A percentile compares a stretch with the other conserved stretches of the same genome.
These are phyloP conservation scores for Actenoides hombroni DNA, from an alignment of 2,113 vertebrate species.

Conservation along the genomic window DNA sequence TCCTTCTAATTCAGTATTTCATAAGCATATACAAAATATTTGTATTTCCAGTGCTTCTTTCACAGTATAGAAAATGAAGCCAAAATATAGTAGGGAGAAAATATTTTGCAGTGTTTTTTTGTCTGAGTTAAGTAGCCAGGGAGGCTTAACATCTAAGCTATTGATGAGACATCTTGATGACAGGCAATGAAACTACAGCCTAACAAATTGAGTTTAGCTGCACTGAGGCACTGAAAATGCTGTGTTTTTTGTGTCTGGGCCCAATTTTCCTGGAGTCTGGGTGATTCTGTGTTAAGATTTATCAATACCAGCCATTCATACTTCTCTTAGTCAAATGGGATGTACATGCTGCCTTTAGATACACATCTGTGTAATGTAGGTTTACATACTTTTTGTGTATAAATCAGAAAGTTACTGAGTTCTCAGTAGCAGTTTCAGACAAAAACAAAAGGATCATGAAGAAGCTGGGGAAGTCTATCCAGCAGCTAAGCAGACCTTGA, in stretches of 20 bases:
- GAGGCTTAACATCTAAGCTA: background rate
- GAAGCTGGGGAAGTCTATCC: background rate
- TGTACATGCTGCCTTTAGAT: background rate
- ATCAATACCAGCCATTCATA: background rate
- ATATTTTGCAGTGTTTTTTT: background rate
- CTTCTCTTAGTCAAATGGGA: background rate
- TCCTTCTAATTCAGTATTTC: conserved; percentile 20
- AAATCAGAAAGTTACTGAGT: background rate
- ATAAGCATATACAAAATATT: background rate
- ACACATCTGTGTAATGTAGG: background rate
- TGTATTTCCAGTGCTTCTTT: background rate
- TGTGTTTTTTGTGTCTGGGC: background rate
- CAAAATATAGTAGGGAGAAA: background rate
- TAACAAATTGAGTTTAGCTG: background rate
- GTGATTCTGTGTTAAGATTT: background rate
- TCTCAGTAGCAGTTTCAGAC: background rate
- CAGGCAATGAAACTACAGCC: background rate
- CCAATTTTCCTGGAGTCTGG: background rate
- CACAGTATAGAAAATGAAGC: background rate
- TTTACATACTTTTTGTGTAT: background rate
- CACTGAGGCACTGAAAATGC: background rate
- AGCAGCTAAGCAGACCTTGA: background rate
- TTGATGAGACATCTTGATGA: background rate
- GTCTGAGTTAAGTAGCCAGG: background rate
- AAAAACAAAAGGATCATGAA: background rate